These are phyloP conservation scores for Rhabdornis inornatus DNA, from an alignment of 2,113 vertebrate genomes.

Conservation along the genomic window DNA sequence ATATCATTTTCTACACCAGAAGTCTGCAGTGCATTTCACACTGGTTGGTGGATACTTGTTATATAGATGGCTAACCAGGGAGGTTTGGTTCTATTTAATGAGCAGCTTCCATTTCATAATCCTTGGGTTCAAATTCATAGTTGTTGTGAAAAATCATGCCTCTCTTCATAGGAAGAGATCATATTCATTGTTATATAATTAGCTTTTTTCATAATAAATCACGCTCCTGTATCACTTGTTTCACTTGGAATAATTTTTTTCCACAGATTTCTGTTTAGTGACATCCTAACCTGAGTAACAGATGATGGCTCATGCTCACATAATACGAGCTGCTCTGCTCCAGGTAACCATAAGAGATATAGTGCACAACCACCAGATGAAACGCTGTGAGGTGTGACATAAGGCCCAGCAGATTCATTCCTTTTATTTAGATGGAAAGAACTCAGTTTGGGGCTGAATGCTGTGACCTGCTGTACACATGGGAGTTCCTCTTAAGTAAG, in stretches of 20 bases:
- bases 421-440: background rate
- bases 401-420: background rate
- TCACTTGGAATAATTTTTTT: background rate
- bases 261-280: background rate
- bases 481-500: background rate
- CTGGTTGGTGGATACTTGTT: background rate
- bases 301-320: background rate
- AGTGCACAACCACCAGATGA: background rate
- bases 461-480: background rate
- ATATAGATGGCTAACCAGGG: background rate
- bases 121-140: background rate
- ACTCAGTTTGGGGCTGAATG: background rate
- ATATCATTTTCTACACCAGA: constrained; percentile 5
- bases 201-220: background rate
- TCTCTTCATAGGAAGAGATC: background rate
- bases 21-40: background rate
- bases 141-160: background rate
- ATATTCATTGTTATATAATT: background rate
- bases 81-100: background rate
- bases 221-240: background rate
- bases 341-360: background rate
- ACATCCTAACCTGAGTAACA: background rate
- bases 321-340: background rate
- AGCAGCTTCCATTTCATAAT: background rate
- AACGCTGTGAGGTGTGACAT: background rate